These are phyloP conservation scores for Podargus strigoides DNA, from an alignment of 2,797 vertebrate species.

Conservation along the genomic window DNA sequence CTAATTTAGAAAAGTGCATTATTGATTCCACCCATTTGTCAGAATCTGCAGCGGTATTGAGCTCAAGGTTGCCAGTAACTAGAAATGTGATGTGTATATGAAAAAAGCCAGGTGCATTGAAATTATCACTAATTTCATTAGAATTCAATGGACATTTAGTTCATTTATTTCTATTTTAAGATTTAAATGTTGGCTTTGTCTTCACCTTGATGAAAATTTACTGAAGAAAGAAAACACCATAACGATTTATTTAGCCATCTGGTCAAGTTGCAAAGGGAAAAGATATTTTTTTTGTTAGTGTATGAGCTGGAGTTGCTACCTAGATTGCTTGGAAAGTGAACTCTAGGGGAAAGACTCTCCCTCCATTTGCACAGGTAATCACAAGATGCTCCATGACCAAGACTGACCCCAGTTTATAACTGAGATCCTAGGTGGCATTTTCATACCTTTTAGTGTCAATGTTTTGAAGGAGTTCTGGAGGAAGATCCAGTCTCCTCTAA, in stretches of 20 bases:
- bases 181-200: conserved; percentile 25
- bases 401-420: background rate
- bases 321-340: background rate
- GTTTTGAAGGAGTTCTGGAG: background rate
- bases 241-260: background rate
- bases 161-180: conserved; percentile 47
- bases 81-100: conserved; percentile 44
- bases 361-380: background rate
- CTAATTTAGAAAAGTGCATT: conserved; percentile 57
- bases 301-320: background rate
- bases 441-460: background rate
- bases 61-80: conserved; percentile 49
- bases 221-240: background rate
- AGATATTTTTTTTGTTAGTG: background rate
- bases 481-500: background rate
- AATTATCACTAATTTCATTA: conserved; percentile 50
- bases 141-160: conserved; percentile 40
- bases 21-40: conserved; percentile 54
- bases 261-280: background rate
- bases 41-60: conserved; percentile 27
- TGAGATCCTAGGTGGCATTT: background rate
- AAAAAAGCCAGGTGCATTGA: conserved; percentile 60
- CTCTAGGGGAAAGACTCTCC: background rate
- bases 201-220: conserved; percentile 41
- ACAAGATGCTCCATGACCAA: background rate